Evolutionary conservation across 2,113 vertebrate genomes (phyloP).

Genomic region (Paratilapia polleni): DNA sequence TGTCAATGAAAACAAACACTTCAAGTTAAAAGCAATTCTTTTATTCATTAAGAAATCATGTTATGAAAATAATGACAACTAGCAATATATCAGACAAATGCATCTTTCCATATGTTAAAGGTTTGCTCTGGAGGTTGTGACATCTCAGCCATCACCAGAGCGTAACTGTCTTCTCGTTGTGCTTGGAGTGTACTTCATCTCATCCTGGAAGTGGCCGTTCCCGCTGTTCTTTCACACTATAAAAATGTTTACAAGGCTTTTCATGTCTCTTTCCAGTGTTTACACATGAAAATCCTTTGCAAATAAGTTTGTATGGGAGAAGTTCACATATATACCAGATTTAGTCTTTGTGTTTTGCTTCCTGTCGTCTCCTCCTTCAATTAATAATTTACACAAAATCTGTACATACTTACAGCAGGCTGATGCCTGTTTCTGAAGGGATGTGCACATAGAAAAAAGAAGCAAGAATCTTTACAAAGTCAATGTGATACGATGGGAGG

Average conservation of each 20-base stretch:
- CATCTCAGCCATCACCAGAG: slow-evolving; percentile 24
- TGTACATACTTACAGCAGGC: slow-evolving; percentile 89
- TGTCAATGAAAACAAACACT: slow-evolving; percentile 31
- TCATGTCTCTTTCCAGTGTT: slow-evolving; percentile 33
- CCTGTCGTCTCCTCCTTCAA: slow-evolving; percentile 35
- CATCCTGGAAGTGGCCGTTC: slow-evolving; percentile 43
- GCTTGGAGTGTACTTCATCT: slow-evolving; percentile 49
- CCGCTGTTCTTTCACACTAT: slow-evolving; percentile 57
- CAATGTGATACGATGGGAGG: slow-evolving; percentile 23
- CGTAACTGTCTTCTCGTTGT: slow-evolving; percentile 41
- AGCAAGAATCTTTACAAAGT: slow-evolving; percentile 56
- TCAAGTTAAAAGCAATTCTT: slow-evolving; percentile 72
- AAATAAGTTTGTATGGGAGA: slow-evolving; percentile 44
- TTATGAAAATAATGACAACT: slow-evolving; percentile 81
- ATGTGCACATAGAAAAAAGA: slow-evolving; percentile 60
- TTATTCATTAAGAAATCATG: slow-evolving; percentile 80
- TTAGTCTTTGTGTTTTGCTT: slow-evolving; percentile 56
- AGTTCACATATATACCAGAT: slow-evolving; percentile 65
- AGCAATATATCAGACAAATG: slow-evolving; percentile 68
- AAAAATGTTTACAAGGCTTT: slow-evolving; percentile 77
- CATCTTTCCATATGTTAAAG: slow-evolving; percentile 54
- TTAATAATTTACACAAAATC: slow-evolving; percentile 86
- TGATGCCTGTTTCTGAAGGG: slow-evolving; percentile 61
- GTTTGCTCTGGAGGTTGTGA: slow-evolving; percentile 44
- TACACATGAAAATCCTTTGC: slow-evolving; percentile 62